Base-by-base conservation (phyloP, 2,113 vertebrate genomes). In the Furnarius figulus region DNA sequence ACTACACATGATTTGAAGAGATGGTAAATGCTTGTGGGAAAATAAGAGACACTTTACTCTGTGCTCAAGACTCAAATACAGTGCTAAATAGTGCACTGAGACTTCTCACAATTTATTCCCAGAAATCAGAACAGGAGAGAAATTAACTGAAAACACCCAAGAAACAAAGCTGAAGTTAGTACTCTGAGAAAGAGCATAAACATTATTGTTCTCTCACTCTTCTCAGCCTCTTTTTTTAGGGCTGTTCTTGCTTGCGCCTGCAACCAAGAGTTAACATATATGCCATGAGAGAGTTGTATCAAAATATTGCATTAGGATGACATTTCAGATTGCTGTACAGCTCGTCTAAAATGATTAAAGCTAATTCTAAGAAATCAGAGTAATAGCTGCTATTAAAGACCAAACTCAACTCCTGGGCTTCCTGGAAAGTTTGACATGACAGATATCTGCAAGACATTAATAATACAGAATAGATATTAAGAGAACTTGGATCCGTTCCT, bases 311-410 rank as follows among this genome's bases (percentile, higher is more conserved):
- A 95, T 91, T 93, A 96, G 62, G 87, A 93, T 96, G 94, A 90
- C 86, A 95, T 96, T 90, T 94, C 81, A 95, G 87, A 96, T 95
- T 91, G 81, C 89, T 93, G 67, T 93, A 97, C 74, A 93, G 91
- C 71, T 93, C 75, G 90, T 96, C 77, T 93, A 96, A 95, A 97
- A 94, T 91, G 71, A 97, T 96, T 96, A 97, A 89, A 84, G 89
- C 58, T 93, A 96, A 96, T 96, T 94, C 93, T 96, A 96, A 97
- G 93, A 97, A 96, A 97, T 96, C 85, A 96, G 81, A 96, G 91
- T 97, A 96, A 96, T 96, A 94, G 85, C 91, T 96, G 91, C 91
- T 96, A 96, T 95, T 97, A 93, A 94, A 94, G 94, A 93, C 58
- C 30, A 5, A 96, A 96, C 42, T 40, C 71, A 95, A 52, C 78